Base-by-base conservation (phyloP, 2,113 vertebrate species). In the Apteryx mantelli region DNA sequence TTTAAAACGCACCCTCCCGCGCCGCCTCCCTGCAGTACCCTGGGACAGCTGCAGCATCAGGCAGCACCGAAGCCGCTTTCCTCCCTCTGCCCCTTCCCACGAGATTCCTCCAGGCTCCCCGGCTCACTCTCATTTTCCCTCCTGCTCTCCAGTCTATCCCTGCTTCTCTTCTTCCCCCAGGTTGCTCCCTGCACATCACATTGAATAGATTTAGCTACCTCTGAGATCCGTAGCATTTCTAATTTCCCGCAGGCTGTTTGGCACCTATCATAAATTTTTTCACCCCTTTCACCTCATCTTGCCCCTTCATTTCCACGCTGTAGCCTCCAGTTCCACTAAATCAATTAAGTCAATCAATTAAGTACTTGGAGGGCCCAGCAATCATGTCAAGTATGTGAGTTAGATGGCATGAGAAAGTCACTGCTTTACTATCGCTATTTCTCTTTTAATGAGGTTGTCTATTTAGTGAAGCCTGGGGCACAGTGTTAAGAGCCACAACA, bases 321-420 rank as follows among this genome's bases (percentile, higher is more conserved):
- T 89, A 96, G 94, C 96, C 96, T 96, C 95, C 88, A 97, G 96
- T 97, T 90, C 95, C 94, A 96, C 94, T 95, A 95, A 97, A 97
- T 97, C 97, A 97, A 96, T 97, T 97, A 97, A 96, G 94, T 73
- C 93, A 97, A 97, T 97, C 96, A 97, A 97, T 97, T 97, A 97
- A 97, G 94, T 96, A 97, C 95, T 97, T 90, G 94, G 97, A 96
- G 91, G 89, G 95, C 96, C 94, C 93, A 91, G 95, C 93, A 95
- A 97, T 97, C 97, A 96, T 94, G 95, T 96, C 95, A 96, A 94
- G 91, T 95, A 94, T 63, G 91, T 96, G 96, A 96, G 96, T 92
- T 93, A 94, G 93, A 88, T 96, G 96, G 92, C 91, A 93, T 5
- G 85, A 93, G 95, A 95, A 95, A 96, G 97, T 91, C 96, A 95